Evolutionary conservation across 2,888 invertebrate genomes (phyloP).

Genomic region (Deilephila porcellus): DNA sequence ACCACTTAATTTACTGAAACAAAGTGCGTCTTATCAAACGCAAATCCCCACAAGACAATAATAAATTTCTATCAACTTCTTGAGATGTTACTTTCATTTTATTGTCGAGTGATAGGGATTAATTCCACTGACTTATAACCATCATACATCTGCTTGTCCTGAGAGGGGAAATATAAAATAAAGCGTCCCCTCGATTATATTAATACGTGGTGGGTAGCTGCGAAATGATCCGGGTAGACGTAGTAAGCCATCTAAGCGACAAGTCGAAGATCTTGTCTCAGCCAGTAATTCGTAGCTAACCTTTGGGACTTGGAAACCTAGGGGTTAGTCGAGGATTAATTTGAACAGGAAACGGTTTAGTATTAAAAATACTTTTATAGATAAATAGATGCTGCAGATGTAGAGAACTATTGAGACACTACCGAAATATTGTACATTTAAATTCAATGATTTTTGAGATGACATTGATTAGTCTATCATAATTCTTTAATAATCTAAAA

Average conservation of each 20-base stretch:
- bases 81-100: conserved; percentile 80
- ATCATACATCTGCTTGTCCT: conserved; percentile 79
- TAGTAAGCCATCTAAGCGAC: conserved; percentile 74
- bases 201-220: conserved; percentile 72
- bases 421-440: no score
- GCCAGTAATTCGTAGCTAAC: conserved; percentile 50
- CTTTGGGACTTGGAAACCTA: conserved; percentile 32
- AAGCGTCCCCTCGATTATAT: conserved; percentile 81
- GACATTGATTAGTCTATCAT: no score
- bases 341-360: neutral
- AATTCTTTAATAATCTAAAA: no score
- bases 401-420: neutral
- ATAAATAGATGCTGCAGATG: neutral
- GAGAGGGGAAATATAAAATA: conserved; percentile 77
- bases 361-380: neutral
- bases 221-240: conserved; percentile 72
- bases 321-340: neutral
- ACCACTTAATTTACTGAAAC: neutral
- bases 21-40: conserved; percentile 53
- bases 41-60: conserved; percentile 63
- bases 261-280: conserved; percentile 50
- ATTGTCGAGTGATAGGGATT: conserved; percentile 83
- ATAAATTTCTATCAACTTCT: conserved; percentile 82
- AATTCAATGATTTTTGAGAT: no score
- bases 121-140: conserved; percentile 84